Base-by-base conservation (phyloP, 1,140 invertebrate genomes). In the Drosophila lini region DNA sequence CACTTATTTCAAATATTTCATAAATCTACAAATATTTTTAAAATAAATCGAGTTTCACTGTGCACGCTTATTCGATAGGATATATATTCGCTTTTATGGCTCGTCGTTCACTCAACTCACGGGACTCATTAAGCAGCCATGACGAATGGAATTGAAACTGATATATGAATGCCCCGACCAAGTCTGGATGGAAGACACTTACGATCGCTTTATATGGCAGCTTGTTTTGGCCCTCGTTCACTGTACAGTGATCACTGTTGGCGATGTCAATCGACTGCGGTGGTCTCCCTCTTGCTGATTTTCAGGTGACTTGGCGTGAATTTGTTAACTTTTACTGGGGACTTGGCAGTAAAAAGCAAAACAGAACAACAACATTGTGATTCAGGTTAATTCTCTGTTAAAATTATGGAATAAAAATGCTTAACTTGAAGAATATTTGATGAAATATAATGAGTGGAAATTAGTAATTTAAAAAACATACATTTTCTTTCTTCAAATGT, bases 301-400 rank as follows among this genome's bases (percentile, higher is more conserved):
- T 84, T 74, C 62, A 89, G 78, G 82, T 91, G 90, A 86, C 85
- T 86, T 86, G 85, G 90, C 90, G 90, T 91, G 85, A 91, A 91
- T 90, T 91, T 91, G 90, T 91, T 78, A 91, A 90, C 80, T 91
- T 91, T 79, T 80, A 71, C 75, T 83, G 47, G 47, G 32, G 52
- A 58, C 59, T 58, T 28, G 31, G 1, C 50, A 16, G 19, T 15
- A 6, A 32, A 34, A 42, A 48, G 31, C 15, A 28, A 25, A 25
- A 25, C 25, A 25, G 25, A 25, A 25, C 3, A 25, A 25, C 22
- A 25, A 25, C 25, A 25, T 28, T 22, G 22, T 22, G 22, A 32
- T 16, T 4, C 22, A 5, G 15, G 7, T 5, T 45, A 19, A 13
- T 13, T 19, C 0, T 1, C 16, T 6, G 1, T 6, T 16, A 6